Evolutionary conservation across 2,888 invertebrate genomes (phyloP).

Genomic region (Aporophyla lueneburgensis): DNA sequence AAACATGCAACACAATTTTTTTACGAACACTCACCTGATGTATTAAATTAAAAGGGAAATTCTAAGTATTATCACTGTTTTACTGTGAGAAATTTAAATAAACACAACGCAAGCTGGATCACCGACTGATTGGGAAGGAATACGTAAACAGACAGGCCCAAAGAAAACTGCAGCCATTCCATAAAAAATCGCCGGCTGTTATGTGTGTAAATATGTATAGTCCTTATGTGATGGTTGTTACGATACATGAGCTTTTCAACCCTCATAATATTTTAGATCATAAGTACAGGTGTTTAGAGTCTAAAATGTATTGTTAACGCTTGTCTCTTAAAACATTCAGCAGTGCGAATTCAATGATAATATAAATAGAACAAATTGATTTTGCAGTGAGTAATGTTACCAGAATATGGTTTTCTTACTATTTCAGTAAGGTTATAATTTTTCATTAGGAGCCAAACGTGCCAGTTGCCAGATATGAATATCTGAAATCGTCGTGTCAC

Average conservation of each 20-base stretch:
- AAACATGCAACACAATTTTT: neutral
- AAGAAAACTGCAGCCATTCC: neutral
- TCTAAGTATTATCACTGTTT: neutral
- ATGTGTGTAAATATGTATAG: neutral
- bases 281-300: accelerated
- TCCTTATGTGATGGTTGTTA: neutral
- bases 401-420: slow-evolving; percentile 24
- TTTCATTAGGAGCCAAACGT: neutral
- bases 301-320: slow-evolving; percentile 10
- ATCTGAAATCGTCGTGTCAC: no score
- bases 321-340: slow-evolving; percentile 15
- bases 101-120: neutral
- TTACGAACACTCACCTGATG: slow-evolving; percentile 26
- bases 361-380: slow-evolving; percentile 26
- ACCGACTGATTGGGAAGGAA: slow-evolving; percentile 6
- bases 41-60: neutral
- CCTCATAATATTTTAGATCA: slow-evolving; percentile 8
- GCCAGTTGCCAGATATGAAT: no score
- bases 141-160: neutral
- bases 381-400: slow-evolving; percentile 45
- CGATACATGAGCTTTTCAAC: neutral
- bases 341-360: slow-evolving; percentile 4
- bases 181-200: neutral
- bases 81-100: neutral
- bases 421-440: slow-evolving; percentile 3